These are phyloP conservation scores for Porites lobata DNA, from an alignment of 92 coral and sea anemone genomes.

Conservation along the genomic window DNA sequence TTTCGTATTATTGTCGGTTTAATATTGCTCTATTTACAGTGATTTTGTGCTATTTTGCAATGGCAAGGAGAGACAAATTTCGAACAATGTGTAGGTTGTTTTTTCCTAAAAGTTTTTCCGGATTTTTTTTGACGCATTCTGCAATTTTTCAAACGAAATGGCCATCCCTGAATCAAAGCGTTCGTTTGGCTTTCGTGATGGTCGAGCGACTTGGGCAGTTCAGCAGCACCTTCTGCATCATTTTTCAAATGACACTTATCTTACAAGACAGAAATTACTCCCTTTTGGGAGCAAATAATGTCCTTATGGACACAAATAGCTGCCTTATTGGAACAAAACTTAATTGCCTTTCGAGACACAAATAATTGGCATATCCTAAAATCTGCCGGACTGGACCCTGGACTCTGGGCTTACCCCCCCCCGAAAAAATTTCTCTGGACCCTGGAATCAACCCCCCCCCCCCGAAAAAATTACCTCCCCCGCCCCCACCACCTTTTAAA, in stretches of 20 bases:
- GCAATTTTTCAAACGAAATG: conserved; percentile 29
- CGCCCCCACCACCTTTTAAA: no score
- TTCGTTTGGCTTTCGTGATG: conserved; percentile 52
- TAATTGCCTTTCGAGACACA: conserved; percentile 44
- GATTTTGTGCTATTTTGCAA: conserved; percentile 43
- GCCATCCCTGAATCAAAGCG: conserved; percentile 48
- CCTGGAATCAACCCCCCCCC: no score
- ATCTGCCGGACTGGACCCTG: no score
- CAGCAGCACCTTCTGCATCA: conserved; percentile 33
- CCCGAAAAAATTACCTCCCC: no score
- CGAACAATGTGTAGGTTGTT: conserved; percentile 47
- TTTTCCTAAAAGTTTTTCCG: conserved; percentile 30
- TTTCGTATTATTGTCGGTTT: no score
- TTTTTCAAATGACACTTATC: conserved; percentile 5
- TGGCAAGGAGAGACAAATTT: conserved; percentile 42
- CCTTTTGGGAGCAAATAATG: conserved; percentile 55
- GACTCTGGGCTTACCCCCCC: no score
- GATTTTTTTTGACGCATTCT: conserved; percentile 30
- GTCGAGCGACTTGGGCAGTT: conserved; percentile 22
- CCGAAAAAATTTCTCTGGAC: no score
- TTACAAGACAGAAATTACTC: conserved; percentile 33
- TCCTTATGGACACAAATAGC: conserved; percentile 45
- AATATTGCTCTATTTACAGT: conserved; percentile 3
- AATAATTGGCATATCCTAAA: neutral
- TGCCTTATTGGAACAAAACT: conserved; percentile 34